Evolutionary conservation across 2,888 invertebrate genomes (phyloP).

Genomic region (Heteromurus nitidus): DNA sequence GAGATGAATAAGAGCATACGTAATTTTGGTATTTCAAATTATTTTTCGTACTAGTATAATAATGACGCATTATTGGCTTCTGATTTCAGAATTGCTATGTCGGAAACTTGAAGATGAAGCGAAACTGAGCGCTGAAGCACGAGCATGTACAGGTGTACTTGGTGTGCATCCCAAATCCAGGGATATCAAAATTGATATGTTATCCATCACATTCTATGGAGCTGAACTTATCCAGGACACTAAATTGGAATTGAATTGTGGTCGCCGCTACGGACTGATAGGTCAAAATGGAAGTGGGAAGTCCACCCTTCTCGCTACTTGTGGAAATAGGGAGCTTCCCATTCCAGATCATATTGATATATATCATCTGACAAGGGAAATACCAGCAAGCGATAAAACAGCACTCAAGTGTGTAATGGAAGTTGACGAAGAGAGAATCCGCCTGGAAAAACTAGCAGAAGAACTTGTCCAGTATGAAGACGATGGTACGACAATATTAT

Average conservation of each 20-base stretch:
- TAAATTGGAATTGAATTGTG: constrained; percentile 96
- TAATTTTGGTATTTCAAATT: neutral
- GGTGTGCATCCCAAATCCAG: constrained; percentile 96
- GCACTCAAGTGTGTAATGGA: constrained; percentile 98
- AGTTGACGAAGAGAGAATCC: constrained; percentile 94
- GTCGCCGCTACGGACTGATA: constrained; percentile 95
- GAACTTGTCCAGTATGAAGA: constrained; percentile 88
- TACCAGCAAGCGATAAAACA: constrained; percentile 97
- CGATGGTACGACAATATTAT: constrained; percentile 82
- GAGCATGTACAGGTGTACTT: constrained; percentile 95
- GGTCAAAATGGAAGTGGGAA: constrained; percentile 85
- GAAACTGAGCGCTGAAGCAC: constrained; percentile 92
- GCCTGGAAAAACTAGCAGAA: constrained; percentile 94
- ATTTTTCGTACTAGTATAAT: neutral
- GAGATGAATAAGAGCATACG: too few species aligned
- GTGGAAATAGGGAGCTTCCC: constrained; percentile 90
- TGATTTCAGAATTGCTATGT: constrained; percentile 83
- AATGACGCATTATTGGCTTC: neutral
- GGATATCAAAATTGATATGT: constrained; percentile 96
- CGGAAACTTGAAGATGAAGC: constrained; percentile 92
- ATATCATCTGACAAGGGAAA: constrained; percentile 96
- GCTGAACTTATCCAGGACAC: constrained; percentile 97
- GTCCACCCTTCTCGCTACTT: constrained; percentile 92
- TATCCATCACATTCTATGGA: constrained; percentile 98
- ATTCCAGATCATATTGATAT: constrained; percentile 98